phyloP scores from a whole-genome alignment of 2,113 vertebrate species.

The Sphyrna mokarran region DNA sequence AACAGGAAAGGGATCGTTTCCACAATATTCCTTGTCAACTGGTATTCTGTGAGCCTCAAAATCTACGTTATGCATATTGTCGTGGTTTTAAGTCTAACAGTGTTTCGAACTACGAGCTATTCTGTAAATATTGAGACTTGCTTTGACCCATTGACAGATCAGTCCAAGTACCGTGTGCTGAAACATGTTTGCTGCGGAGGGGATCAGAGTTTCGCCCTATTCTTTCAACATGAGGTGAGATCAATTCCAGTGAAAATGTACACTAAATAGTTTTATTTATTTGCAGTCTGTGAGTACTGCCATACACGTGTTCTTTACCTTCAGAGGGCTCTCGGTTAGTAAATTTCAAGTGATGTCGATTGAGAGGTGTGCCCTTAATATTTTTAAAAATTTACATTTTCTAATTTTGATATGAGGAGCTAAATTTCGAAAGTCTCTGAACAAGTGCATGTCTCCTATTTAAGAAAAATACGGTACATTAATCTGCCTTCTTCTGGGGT shows the following conservation, averaged over 20 bases:
- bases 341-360: background rate
- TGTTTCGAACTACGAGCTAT: background rate
- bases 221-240: slow-evolving; percentile 74
- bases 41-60: background rate
- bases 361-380: background rate
- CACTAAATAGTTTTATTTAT: background rate
- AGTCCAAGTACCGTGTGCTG: slow-evolving; percentile 66
- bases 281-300: background rate
- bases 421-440: background rate
- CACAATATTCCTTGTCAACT: background rate
- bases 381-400: background rate
- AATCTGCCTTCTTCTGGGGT: background rate
- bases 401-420: background rate
- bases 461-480: background rate
- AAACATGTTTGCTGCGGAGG: slow-evolving; percentile 87
- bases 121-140: background rate
- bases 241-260: background rate
- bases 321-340: background rate
- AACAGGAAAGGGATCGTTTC: background rate
- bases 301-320: background rate
- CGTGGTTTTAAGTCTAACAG: background rate
- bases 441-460: background rate
- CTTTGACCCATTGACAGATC: slow-evolving; percentile 50
- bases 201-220: slow-evolving; percentile 87
- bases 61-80: background rate